These are phyloP conservation scores for Mycetomoellerius zeteki DNA, from an alignment of 1,140 invertebrate species.

Conservation along the genomic window DNA sequence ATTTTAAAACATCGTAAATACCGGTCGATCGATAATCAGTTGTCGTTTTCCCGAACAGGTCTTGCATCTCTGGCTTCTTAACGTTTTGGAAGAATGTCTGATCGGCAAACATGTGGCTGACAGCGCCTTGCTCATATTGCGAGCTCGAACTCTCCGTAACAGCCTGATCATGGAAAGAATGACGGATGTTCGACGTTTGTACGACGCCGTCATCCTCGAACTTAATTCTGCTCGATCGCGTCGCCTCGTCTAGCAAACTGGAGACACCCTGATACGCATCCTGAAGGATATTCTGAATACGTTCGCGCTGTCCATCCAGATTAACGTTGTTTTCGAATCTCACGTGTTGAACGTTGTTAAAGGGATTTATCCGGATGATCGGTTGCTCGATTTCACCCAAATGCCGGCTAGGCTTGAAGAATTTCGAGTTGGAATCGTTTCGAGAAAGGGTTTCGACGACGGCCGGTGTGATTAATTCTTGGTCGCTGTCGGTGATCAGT, in stretches of 20 bases:
- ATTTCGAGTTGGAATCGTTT: conserved; percentile 36
- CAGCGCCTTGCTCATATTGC: not conserved
- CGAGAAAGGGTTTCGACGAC: not conserved
- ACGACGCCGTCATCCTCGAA: conserved; percentile 67
- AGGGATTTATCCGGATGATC: conserved; percentile 56
- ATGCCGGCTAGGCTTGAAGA: conserved; percentile 78
- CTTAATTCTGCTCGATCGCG: conserved; percentile 50
- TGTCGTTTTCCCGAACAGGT: conserved; percentile 50
- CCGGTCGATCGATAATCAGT: conserved; percentile 30
- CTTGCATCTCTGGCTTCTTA: conserved; percentile 53
- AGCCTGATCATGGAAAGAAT: conserved; percentile 6
- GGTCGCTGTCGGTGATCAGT: not conserved
- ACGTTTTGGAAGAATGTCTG: conserved; percentile 44
- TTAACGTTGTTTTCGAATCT: conserved; percentile 71
- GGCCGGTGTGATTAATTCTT: not conserved
- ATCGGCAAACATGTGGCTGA: not conserved
- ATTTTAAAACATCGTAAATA: conserved; percentile 12
- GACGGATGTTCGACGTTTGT: not conserved
- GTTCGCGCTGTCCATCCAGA: conserved; percentile 28
- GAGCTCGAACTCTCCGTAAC: conserved; percentile 2
- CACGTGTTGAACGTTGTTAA: conserved; percentile 73
- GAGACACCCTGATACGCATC: not conserved
- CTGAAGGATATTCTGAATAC: conserved; percentile 1
- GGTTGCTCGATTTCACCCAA: conserved; percentile 77
- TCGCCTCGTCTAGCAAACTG: not conserved